These are phyloP conservation scores for Craseonycteris thonglongyai DNA, from an alignment of 2,113 vertebrate species.

Conservation along the genomic window DNA sequence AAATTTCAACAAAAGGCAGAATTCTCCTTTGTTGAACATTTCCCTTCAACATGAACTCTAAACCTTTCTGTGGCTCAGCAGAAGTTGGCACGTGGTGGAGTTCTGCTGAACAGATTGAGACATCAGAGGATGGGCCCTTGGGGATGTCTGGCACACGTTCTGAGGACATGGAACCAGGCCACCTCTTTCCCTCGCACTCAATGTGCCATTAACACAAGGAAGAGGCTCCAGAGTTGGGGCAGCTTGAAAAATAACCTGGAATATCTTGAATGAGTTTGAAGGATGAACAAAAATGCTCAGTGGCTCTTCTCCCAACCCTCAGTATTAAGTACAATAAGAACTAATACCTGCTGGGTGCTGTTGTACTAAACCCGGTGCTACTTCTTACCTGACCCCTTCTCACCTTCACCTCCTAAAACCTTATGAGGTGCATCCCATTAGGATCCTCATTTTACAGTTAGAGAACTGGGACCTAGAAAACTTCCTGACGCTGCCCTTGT, in stretches of 20 bases:
- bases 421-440: neutral
- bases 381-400: neutral
- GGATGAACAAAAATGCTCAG: neutral
- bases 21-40: neutral
- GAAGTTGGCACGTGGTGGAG: neutral
- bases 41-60: neutral
- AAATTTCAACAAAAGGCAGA: neutral
- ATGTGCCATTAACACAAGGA: neutral
- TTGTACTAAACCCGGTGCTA: fast-evolving
- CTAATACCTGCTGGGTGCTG: too few relatives aligned
- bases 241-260: neutral
- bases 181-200: neutral
- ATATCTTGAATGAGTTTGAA: neutral
- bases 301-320: neutral
- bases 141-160: neutral
- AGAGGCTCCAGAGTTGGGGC: neutral
- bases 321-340: neutral
- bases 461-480: neutral
- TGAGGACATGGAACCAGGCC: neutral
- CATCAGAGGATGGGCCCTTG: neutral
- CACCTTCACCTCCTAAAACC: neutral
- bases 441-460: neutral
- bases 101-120: neutral
- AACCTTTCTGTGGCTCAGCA: neutral
- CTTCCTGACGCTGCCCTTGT: neutral